These are phyloP conservation scores for Bergia sp. DNA, from an alignment of 92 coral and sea anemone genomes.

Conservation along the genomic window DNA sequence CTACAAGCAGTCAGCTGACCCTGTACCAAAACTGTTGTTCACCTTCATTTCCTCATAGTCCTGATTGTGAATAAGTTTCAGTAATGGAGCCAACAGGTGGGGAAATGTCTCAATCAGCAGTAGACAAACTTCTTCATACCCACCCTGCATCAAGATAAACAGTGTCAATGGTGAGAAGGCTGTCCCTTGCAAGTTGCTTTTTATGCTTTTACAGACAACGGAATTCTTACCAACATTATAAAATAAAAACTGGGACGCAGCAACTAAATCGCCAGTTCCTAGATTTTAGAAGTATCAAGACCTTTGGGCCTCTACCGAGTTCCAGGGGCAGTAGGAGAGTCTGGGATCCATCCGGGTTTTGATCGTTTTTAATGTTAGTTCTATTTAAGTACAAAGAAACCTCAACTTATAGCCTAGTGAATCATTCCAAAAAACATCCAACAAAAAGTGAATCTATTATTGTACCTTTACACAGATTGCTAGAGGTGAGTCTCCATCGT, in stretches of 20 bases:
- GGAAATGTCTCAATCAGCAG: slow-evolving; percentile 29
- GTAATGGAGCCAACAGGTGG: slow-evolving; percentile 15
- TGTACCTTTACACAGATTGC: slow-evolving; percentile 61
- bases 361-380: too few species aligned
- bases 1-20: too few species aligned
- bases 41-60: slow-evolving; percentile 42
- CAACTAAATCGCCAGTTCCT: too few species aligned
- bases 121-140: slow-evolving; percentile 44
- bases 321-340: too few species aligned
- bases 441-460: not conserved
- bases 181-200: too few species aligned
- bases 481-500: slow-evolving; percentile 56
- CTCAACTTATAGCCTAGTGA: not conserved
- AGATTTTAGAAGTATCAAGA: too few species aligned
- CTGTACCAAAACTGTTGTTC: too few species aligned
- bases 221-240: too few species aligned
- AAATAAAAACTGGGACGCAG: too few species aligned
- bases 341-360: too few species aligned
- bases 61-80: slow-evolving; percentile 30
- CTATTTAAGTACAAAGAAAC: too few species aligned
- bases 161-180: not conserved
- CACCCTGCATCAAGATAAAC: slow-evolving; percentile 22
- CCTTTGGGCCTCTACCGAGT: too few species aligned
- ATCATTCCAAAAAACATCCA: not conserved
- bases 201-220: not conserved